A percentile compares a stretch with the other conserved stretches of the same genome.
Conservation (phyloP, 2,888 invertebrate species). For the Fragum whitleyi region DNA sequence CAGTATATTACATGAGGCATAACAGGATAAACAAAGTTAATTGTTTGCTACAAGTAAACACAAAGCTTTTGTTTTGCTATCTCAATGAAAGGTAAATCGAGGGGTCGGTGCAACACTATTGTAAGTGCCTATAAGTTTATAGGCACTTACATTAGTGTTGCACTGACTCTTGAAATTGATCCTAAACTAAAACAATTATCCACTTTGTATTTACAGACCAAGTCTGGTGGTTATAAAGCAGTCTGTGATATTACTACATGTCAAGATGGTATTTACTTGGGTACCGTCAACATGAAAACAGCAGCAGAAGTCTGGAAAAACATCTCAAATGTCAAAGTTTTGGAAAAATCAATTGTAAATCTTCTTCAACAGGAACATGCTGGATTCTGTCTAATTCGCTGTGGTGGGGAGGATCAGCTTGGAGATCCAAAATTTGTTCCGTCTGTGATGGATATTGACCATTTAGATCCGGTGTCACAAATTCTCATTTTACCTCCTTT, state of each 20-base stretch:
- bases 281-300: slow-evolving; percentile 20
- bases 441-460: background rate
- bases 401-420: slow-evolving; percentile 11
- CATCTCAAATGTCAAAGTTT: background rate
- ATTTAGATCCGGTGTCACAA: slow-evolving; percentile 21
- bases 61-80: too few species aligned
- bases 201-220: background rate
- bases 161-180: too few species aligned
- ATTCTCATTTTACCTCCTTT: slow-evolving; percentile 52
- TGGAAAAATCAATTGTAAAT: slow-evolving; percentile 9
- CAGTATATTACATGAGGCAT: too few species aligned
- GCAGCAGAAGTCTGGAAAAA: slow-evolving; percentile 8
- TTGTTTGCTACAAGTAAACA: too few species aligned
- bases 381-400: slow-evolving; percentile 48
- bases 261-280: slow-evolving; percentile 24
- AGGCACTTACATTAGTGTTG: too few species aligned
- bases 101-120: too few species aligned
- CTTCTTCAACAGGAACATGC: background rate
- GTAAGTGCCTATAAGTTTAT: too few species aligned
- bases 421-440: slow-evolving; percentile 6
- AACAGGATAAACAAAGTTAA: too few species aligned
- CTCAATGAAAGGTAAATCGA: too few species aligned
- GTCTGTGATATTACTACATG: slow-evolving; percentile 39
- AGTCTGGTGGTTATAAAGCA: slow-evolving; percentile 5
- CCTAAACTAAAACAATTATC: too few species aligned